A percentile compares a stretch with the other conserved stretches of the same genome.
Conservation (phyloP, 2,888 invertebrate genomes). For the Spodoptera littoralis region DNA sequence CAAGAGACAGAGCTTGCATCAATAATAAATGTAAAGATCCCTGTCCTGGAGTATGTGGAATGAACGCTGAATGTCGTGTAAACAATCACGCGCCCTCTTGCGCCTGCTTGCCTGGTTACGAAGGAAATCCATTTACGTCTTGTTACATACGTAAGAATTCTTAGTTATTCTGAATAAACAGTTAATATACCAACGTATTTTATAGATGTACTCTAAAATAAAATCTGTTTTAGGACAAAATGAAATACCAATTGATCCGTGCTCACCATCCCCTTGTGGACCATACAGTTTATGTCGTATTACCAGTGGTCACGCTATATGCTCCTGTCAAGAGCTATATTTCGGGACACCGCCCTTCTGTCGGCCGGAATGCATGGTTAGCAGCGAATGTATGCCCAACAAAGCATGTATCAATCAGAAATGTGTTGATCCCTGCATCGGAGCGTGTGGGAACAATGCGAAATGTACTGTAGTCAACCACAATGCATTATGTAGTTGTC, state of each 20-base stretch:
- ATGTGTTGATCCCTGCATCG: slow-evolving; percentile 94
- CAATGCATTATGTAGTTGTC: slow-evolving; percentile 95
- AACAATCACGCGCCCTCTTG: slow-evolving; percentile 95
- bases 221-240: slow-evolving; percentile 72
- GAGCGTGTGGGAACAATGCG: slow-evolving; percentile 94
- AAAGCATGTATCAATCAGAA: slow-evolving; percentile 94
- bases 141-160: slow-evolving; percentile 89
- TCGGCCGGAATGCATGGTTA: slow-evolving; percentile 94
- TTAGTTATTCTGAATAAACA: slow-evolving; percentile 7
- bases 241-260: slow-evolving; percentile 86
- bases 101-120: slow-evolving; percentile 92
- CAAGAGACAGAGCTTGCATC: slow-evolving; percentile 92
- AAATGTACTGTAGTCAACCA: slow-evolving; percentile 95
- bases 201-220: slow-evolving; percentile 9
- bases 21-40: slow-evolving; percentile 96
- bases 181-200: background rate
- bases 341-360: slow-evolving; percentile 94
- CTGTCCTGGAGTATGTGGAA: slow-evolving; percentile 94
- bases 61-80: slow-evolving; percentile 95
- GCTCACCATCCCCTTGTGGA: slow-evolving; percentile 92
- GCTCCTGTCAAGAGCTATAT: slow-evolving; percentile 93
- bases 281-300: slow-evolving; percentile 93
- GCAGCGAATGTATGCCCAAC: slow-evolving; percentile 94
- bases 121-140: slow-evolving; percentile 93
- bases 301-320: slow-evolving; percentile 92